A percentile compares a stretch with the other conserved stretches of the same genome.
Evolutionary conservation across 2,888 invertebrate species (phyloP).

Genomic region (Eucriotettix oculatus): DNA sequence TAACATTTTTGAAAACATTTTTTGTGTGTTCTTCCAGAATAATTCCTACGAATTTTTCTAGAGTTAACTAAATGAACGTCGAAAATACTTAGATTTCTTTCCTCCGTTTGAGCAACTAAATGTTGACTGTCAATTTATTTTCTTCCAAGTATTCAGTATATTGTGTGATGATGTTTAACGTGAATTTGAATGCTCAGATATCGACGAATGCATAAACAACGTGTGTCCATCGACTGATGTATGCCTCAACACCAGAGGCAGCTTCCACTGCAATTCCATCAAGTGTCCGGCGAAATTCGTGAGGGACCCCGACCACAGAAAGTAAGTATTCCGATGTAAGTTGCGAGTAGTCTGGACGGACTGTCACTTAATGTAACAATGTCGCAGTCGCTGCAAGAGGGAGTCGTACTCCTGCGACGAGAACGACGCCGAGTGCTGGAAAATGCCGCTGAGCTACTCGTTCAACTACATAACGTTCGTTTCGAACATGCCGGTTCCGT

Average conservation of each 20-base stretch:
- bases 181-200: constrained; percentile 30
- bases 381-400: neutral
- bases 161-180: no score
- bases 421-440: constrained; percentile 57
- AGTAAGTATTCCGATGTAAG: constrained; percentile 48
- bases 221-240: constrained; percentile 43
- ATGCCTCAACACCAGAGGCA: constrained; percentile 82
- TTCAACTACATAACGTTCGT: constrained; percentile 89
- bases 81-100: no score
- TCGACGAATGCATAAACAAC: constrained; percentile 48
- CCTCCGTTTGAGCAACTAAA: no score
- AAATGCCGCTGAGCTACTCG: constrained; percentile 70
- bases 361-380: neutral
- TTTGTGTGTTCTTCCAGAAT: no score
- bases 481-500: constrained; percentile 58
- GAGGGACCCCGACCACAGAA: constrained; percentile 56
- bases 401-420: constrained; percentile 36
- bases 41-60: no score
- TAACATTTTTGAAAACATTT: no score
- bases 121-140: no score
- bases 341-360: no score
- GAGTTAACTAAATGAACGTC: no score
- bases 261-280: constrained; percentile 73
- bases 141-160: no score
- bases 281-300: constrained; percentile 74